Conservation (phyloP, 2,113 vertebrate species). For the Rhea americana region DNA sequence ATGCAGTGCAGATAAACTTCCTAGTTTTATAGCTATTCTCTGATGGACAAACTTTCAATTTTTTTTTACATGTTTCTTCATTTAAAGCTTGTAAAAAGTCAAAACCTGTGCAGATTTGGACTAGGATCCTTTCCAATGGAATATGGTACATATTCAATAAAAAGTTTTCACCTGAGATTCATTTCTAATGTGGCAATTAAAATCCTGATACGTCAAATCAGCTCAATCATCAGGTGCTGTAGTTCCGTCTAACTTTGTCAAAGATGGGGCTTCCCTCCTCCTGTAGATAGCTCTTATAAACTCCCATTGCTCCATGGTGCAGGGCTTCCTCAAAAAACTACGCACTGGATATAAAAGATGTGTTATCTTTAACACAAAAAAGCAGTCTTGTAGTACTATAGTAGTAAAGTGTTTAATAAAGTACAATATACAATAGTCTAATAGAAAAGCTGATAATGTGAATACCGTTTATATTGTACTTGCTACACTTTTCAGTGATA, state of each 20-base stretch:
- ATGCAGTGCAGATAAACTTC: neutral
- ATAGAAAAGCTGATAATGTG: constrained; percentile 63
- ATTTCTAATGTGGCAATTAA: accelerated
- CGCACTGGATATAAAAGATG: neutral
- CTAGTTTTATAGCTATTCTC: neutral
- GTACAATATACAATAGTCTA: constrained; percentile 62
- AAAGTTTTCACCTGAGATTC: neutral
- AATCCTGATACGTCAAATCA: neutral
- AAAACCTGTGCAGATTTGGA: neutral
- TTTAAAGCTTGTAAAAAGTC: neutral
- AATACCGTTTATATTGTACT: constrained; percentile 2
- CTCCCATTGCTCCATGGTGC: neutral
- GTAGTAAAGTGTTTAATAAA: constrained; percentile 76
- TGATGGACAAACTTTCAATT: neutral
- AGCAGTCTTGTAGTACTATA: constrained; percentile 6
- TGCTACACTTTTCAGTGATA: constrained; percentile 37
- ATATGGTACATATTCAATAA: neutral
- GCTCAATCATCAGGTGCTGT: neutral
- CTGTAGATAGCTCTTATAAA: accelerated
- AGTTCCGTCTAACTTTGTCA: neutral
- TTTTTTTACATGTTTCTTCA: neutral
- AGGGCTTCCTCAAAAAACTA: neutral
- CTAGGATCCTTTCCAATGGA: neutral
- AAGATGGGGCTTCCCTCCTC: neutral
- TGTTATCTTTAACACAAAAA: neutral